phyloP scores from a whole-genome alignment of 2,888 invertebrate genomes.

The Mesoligia furuncula region DNA sequence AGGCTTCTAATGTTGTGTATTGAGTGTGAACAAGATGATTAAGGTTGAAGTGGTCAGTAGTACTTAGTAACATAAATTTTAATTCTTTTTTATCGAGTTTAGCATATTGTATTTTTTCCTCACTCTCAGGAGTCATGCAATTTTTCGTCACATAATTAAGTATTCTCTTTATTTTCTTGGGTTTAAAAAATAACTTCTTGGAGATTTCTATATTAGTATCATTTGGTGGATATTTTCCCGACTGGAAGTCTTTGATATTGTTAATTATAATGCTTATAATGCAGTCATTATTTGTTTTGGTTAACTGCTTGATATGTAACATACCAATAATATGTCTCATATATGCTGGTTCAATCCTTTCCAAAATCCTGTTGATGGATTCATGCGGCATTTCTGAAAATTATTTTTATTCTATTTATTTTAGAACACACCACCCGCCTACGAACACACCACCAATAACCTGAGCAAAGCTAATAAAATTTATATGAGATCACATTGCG shows the following conservation, averaged over 20 bases:
- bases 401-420: neutral
- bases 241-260: conserved; percentile 74
- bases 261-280: conserved; percentile 75
- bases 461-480: neutral
- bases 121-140: conserved; percentile 53
- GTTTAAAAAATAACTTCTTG: conserved; percentile 64
- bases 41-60: conserved; percentile 39
- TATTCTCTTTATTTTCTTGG: conserved; percentile 70
- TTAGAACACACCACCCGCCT: neutral
- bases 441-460: neutral
- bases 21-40: conserved; percentile 76
- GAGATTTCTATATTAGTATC: conserved; percentile 64
- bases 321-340: conserved; percentile 80
- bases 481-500: neutral
- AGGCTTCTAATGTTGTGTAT: conserved; percentile 81
- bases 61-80: conserved; percentile 36
- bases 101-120: conserved; percentile 61
- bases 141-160: conserved; percentile 72
- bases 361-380: conserved; percentile 77
- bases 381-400: conserved; percentile 81
- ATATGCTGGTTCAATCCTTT: conserved; percentile 80
- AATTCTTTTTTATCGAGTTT: conserved; percentile 67
- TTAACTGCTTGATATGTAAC: conserved; percentile 72
- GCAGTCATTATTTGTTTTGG: conserved; percentile 73
- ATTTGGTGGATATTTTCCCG: conserved; percentile 70